A percentile compares a stretch with the other conserved stretches of the same genome.
phyloP scores from a whole-genome alignment of 2,113 vertebrate species.

The Thunnus thynnus region DNA sequence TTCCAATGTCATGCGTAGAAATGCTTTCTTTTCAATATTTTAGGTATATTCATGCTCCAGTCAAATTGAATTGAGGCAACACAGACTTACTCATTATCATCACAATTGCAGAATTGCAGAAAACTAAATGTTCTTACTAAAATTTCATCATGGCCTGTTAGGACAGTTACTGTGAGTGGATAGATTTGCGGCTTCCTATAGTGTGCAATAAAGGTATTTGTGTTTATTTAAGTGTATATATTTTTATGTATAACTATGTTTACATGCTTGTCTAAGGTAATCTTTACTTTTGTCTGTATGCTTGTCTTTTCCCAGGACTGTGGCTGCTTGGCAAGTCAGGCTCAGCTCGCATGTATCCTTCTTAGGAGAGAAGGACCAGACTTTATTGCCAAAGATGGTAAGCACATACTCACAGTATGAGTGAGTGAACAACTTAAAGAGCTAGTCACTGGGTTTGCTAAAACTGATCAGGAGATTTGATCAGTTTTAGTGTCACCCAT shows the following conservation, averaged over 20 bases:
- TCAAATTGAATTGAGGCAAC: conserved; percentile 10
- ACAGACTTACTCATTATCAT: background rate
- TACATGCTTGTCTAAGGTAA: background rate
- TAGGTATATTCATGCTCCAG: background rate
- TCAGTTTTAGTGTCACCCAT: background rate
- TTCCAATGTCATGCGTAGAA: background rate
- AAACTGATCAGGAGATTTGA: background rate
- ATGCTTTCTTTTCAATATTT: conserved; percentile 20
- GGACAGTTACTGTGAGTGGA: background rate
- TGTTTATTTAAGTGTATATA: background rate
- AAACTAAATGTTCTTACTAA: background rate
- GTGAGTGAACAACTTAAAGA: background rate
- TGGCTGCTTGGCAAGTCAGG: conserved; percentile 92
- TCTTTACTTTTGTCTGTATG: background rate
- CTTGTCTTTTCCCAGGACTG: conserved; percentile 87
- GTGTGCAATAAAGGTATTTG: background rate
- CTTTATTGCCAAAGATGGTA: conserved; percentile 94
- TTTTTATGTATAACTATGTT: background rate
- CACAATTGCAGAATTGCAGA: background rate
- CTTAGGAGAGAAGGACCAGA: conserved; percentile 92
- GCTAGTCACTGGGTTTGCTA: background rate
- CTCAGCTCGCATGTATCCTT: conserved; percentile 90
- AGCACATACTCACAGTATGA: conserved; percentile 17
- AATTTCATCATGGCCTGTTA: background rate
- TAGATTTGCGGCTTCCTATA: background rate